Percentiles rank a stretch among this genome's conserved stretches.
These are phyloP conservation scores for Pyrocephalus nanus DNA, from an alignment of 2,797 vertebrate genomes.

Conservation along the genomic window DNA sequence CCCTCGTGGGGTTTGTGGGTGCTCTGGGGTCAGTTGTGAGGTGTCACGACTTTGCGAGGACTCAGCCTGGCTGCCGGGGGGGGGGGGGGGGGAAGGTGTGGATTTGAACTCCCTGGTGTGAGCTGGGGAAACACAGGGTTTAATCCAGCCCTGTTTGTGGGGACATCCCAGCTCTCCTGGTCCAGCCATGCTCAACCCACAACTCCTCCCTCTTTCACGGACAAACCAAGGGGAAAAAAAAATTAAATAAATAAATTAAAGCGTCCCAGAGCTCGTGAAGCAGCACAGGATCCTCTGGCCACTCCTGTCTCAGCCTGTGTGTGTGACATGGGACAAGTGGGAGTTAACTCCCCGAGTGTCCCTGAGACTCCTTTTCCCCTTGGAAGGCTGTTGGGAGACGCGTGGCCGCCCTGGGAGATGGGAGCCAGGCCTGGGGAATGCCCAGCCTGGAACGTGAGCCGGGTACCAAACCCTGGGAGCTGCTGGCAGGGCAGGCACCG, in stretches of 20 bases:
- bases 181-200: fast-evolving
- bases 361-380: not conserved
- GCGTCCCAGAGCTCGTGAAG: not conserved
- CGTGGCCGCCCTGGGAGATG: constrained; percentile 22
- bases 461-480: not conserved
- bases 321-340: fast-evolving
- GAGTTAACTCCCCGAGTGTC: not conserved
- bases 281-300: fast-evolving
- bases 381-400: not conserved
- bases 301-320: fast-evolving
- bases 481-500: not conserved
- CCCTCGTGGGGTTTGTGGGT: not conserved
- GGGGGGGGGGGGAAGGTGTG: fast-evolving
- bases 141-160: not conserved
- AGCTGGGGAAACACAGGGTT: not conserved
- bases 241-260: fast-evolving
- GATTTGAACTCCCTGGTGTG: not conserved
- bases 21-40: not conserved
- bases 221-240: not conserved
- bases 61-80: fast-evolving
- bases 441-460: not conserved
- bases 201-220: not conserved
- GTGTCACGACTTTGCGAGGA: fast-evolving
- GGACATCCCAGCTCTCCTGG: not conserved
- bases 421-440: not conserved